Base-by-base conservation (phyloP, 2,888 invertebrate species). In the Rosalia funebris region DNA sequence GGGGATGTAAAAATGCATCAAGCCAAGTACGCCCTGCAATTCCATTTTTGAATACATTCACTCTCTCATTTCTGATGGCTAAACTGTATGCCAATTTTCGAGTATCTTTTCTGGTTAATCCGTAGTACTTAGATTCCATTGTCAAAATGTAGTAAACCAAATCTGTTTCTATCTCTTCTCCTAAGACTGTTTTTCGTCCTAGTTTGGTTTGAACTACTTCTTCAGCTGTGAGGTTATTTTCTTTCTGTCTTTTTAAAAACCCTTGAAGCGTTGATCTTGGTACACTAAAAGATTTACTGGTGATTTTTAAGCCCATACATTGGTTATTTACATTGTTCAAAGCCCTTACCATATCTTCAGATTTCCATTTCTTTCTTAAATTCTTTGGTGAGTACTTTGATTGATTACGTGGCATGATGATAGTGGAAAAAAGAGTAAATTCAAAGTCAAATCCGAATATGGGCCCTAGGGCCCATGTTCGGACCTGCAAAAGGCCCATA, bases 11-110 rank as follows among this genome's bases (percentile, higher is more conserved):
- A n/a, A n/a, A n/a, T n/a, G n/a, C n/a, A n/a, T n/a, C n/a, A n/a
- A n/a, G n/a, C 62, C 59, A 62, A 20, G 34, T 44, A 5, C 37
- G 45, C 10, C 48, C 50, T 11, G 62, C 62, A n/a, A 60, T 47
- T 11, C 61, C 58, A 58, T 44, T 53, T 39, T 45, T 59, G 19
- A 61, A 61, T 1, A 25, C 25, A 59, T 62, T 9, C 17, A 44
- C 11, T 45, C 45, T 11, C 19, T 32, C 20, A 53, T 58, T 74
- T 47, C 37, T 56, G 19, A 37, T 36, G 15, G 56, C 47, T 20
- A 56, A 12, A 16, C 20, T 52, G 37, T 37, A 37, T 12, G 37
- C 37, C 37, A 37, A 5, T 17, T 15, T 41, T 10, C 53, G 41
- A 7, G 44, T n/a, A 31, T 56, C 36, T 47, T 46, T 56, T 56